Evolutionary conservation across 2,113 vertebrate species (phyloP).

Genomic region (Thermophis baileyi): DNA sequence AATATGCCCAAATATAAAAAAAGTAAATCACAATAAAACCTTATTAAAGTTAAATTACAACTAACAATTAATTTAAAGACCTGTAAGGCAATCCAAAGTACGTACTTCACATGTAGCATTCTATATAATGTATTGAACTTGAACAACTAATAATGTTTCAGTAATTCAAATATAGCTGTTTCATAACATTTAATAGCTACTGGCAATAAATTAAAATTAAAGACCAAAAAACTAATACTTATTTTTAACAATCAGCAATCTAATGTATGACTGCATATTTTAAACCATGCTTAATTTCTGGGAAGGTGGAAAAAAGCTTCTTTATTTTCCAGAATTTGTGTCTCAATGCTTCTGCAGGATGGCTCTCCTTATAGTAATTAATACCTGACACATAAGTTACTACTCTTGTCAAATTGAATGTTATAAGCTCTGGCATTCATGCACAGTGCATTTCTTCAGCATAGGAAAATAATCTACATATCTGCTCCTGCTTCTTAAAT

Average conservation of each 20-base stretch:
- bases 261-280: not conserved
- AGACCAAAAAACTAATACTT: not conserved
- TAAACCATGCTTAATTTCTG: not conserved
- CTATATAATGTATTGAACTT: not conserved
- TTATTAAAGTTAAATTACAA: not conserved
- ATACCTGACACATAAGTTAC: not conserved
- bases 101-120: not conserved
- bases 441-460: not conserved
- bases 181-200: not conserved
- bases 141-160: not conserved
- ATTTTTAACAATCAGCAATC: not conserved
- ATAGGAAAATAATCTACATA: not conserved
- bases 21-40: not conserved
- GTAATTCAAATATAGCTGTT: not conserved
- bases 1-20: not conserved
- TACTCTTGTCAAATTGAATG: not conserved
- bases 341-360: not conserved
- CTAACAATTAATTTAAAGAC: not conserved
- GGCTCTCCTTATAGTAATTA: not conserved
- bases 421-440: not conserved
- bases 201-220: not conserved
- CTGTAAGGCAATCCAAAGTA: not conserved
- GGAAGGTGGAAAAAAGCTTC: not conserved
- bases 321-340: not conserved
- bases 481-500: not conserved